Evolutionary conservation across 2,113 vertebrate genomes (phyloP).

Genomic region (Halcyon senegalensis): DNA sequence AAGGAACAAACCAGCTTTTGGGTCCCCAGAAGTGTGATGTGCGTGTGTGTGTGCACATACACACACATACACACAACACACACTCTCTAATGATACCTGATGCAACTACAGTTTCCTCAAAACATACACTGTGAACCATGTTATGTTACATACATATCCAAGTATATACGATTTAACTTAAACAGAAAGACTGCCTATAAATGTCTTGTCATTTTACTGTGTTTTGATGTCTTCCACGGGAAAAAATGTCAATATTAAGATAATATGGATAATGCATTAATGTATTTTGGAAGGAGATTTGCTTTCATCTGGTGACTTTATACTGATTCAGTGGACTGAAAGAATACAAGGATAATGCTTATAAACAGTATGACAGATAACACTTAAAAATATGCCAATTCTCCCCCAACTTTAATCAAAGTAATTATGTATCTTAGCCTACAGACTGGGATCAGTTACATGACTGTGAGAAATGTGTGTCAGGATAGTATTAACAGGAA

Average conservation of each 20-base stretch:
- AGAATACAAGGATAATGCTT: neutral
- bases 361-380: neutral
- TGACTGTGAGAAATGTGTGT: neutral
- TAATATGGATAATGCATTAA: neutral
- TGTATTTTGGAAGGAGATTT: neutral
- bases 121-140: rapidly evolving
- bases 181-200: neutral
- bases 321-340: neutral
- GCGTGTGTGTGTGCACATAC: rapidly evolving
- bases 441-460: neutral
- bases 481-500: neutral
- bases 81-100: neutral
- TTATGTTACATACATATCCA: neutral
- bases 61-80: neutral
- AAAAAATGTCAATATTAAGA: neutral
- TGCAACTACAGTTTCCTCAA: neutral
- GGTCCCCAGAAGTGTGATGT: neutral
- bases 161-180: neutral
- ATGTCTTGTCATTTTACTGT: neutral
- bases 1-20: neutral
- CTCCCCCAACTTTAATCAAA: neutral
- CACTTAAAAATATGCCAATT: neutral
- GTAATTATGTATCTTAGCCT: neutral
- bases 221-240: neutral
- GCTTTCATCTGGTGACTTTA: neutral